Evolutionary conservation across 2,888 invertebrate species (phyloP).

Genomic region (Pogonocherus hispidulus): DNA sequence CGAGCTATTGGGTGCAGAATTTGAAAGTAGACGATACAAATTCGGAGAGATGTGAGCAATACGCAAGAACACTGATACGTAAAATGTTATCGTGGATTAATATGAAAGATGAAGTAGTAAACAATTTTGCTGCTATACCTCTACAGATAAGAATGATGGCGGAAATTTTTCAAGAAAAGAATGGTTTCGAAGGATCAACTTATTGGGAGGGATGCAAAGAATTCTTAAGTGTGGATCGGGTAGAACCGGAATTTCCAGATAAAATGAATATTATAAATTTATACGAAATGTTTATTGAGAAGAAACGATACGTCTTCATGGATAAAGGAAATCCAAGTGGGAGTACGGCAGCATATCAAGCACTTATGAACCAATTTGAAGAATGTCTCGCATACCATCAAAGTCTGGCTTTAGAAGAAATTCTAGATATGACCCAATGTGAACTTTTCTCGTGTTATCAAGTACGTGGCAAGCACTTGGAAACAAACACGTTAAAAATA

Average conservation of each 20-base stretch:
- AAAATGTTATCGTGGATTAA: too few relatives aligned
- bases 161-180: slow-evolving; percentile 22
- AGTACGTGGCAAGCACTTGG: background rate
- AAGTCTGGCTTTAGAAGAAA: background rate
- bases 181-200: background rate
- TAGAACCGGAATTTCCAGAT: background rate
- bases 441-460: background rate
- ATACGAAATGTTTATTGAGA: slow-evolving; percentile 14
- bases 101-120: too few relatives aligned
- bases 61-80: background rate
- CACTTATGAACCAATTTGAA: slow-evolving; percentile 7
- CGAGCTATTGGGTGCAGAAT: slow-evolving; percentile 10
- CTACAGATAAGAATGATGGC: slow-evolving; percentile 36
- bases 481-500: too few relatives aligned
- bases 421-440: too few relatives aligned
- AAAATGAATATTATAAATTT: too few relatives aligned
- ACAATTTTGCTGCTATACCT: slow-evolving; percentile 17
- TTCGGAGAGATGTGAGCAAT: slow-evolving; percentile 2
- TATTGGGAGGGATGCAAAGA: slow-evolving; percentile 21
- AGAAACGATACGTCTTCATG: background rate
- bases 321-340: slow-evolving; percentile 21
- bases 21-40: slow-evolving; percentile 7
- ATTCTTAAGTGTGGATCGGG: background rate
- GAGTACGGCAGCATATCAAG: background rate
- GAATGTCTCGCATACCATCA: background rate